Evolutionary conservation across 2,113 vertebrate species (phyloP).

Genomic region (Corythoichthys intestinalis): DNA sequence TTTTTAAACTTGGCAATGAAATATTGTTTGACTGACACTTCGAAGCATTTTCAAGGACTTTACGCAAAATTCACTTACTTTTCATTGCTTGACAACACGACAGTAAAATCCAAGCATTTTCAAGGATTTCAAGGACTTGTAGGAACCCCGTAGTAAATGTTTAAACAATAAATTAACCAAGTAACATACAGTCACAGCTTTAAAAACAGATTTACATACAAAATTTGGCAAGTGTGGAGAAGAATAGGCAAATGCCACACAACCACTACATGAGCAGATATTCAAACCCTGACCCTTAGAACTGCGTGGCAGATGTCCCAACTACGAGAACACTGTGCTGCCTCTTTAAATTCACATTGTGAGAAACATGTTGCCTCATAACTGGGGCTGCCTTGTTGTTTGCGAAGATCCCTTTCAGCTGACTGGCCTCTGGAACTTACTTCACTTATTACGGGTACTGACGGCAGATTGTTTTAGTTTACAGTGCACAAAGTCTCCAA

Average conservation of each 20-base stretch:
- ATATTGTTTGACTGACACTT: no score
- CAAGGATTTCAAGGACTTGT: constrained; percentile 7
- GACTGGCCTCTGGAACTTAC: constrained; percentile 39
- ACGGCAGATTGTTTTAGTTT: constrained; percentile 51
- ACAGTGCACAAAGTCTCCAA: constrained; percentile 47
- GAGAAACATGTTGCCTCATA: background rate
- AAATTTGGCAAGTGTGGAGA: no score
- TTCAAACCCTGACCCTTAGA: no score
- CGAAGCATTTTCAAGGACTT: no score
- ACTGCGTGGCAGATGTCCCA: background rate
- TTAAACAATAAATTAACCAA: no score
- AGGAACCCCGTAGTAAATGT: background rate
- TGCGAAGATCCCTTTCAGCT: constrained; percentile 41
- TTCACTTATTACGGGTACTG: constrained; percentile 41
- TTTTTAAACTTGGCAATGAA: no score
- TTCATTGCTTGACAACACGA: background rate
- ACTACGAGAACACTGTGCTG: background rate
- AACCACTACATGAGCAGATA: no score
- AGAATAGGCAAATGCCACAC: no score
- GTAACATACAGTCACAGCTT: no score
- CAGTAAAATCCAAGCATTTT: background rate
- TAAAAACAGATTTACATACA: no score
- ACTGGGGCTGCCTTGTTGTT: constrained; percentile 22
- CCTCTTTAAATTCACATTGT: background rate
- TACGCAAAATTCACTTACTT: no score